Evolutionary conservation across 2,113 vertebrate genomes (phyloP), one percentile per base, ranked within the genome.

Genomic region (Tapirus terrestris): DNA sequence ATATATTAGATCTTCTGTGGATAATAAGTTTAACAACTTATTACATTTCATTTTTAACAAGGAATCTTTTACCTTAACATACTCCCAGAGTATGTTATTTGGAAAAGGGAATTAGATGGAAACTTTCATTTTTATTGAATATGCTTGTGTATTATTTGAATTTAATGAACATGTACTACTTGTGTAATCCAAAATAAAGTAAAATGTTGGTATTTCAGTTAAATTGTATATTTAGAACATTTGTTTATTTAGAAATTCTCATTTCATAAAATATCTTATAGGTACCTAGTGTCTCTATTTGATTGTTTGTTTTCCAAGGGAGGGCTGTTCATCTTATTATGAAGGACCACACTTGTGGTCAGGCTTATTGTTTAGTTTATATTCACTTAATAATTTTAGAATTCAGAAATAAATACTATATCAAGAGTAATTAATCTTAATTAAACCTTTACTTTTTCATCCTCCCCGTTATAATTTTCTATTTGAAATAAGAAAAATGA

Each of bases 401-500:
- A 84, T 83, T 95, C 20, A 97, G 25, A 91, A 94, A 88, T 89
- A 93, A 89, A 60, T 70, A 36, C 48, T 89, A 92, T 1, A 67
- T 81, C 67, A 18, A 61, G 53, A 89, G 3, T 86, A 90, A 93
- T 81, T 96, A 84, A 85, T 67, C n/a, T 88, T 77, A 92, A 73
- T 67, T 33, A 91, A 81, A 63, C 14, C 25, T 80, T 60, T 80
- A 51, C 60, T 79, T 77, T 89, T 94, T 77, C 31, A 81, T 72
- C 31, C 2, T 67, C 2, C 11, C 31, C 31, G n/a, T 89, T 84
- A 27, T 82, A 94, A 80, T 68, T 81, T 51, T 68, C 31, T 81
- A 27, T 79, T 81, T 93, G 27, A 36, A 56, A 73, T 85, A 81
- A 23, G 11, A 92, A 70, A 97, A 92, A 48, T 16, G 18, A 92